Evolutionary conservation across 2,888 invertebrate species (phyloP).

Genomic region (Rotaria socialis): DNA sequence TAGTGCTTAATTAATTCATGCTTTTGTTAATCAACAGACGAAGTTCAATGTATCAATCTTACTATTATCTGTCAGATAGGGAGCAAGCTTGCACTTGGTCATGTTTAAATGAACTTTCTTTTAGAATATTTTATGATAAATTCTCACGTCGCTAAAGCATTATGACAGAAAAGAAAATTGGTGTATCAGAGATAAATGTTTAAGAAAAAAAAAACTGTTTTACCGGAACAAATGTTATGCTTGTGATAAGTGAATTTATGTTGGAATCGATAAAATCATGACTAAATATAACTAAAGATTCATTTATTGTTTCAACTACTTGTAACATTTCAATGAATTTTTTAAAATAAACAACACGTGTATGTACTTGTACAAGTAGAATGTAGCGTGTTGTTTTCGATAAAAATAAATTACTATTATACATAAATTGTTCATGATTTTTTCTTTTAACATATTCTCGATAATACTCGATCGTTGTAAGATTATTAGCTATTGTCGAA

Average conservation of each 20-base stretch:
- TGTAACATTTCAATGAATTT: slow-evolving; percentile 86
- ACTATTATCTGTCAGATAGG: too few species aligned
- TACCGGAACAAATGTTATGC: slow-evolving; percentile 89
- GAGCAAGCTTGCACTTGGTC: too few species aligned
- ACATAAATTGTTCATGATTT: slow-evolving; percentile 27
- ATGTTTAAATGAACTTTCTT: too few species aligned
- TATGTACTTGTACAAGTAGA: slow-evolving; percentile 74
- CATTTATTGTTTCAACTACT: slow-evolving; percentile 81
- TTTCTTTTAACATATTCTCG: slow-evolving; percentile 1
- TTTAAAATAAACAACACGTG: slow-evolving; percentile 81
- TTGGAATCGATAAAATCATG: slow-evolving; percentile 88
- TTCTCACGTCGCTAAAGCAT: too few species aligned
- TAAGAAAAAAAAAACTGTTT: slow-evolving; percentile 42
- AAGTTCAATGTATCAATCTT: too few species aligned
- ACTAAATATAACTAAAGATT: slow-evolving; percentile 82
- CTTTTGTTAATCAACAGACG: too few species aligned
- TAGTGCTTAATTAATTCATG: too few species aligned
- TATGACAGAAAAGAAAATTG: too few species aligned
- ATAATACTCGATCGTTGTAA: neutral
- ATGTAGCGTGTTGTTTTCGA: slow-evolving; percentile 48
- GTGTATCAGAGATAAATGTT: too few species aligned
- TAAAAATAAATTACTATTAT: neutral
- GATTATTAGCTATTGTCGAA: neutral
- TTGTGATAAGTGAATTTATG: slow-evolving; percentile 81
- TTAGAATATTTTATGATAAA: too few species aligned